Conservation (phyloP, 2,797 vertebrate species). For the Coregonus suidteri region DNA sequence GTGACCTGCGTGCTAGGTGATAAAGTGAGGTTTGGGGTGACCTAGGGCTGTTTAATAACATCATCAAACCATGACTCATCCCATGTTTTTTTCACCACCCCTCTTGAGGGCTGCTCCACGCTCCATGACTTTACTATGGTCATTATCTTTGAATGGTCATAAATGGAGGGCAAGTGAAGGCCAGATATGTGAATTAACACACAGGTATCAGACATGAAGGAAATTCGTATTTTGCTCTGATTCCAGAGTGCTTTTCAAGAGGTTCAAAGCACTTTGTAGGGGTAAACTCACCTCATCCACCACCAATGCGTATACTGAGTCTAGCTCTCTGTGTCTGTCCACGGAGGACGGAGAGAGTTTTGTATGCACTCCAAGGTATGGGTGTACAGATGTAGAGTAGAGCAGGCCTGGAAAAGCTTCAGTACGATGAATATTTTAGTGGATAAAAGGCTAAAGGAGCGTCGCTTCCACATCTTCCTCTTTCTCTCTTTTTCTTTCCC, state of each 20-base stretch:
- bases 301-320: not conserved
- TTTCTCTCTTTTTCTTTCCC: too few relatives aligned
- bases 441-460: conserved; percentile 9
- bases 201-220: not conserved
- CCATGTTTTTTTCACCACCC: not conserved
- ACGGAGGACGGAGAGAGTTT: not conserved
- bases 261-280: not conserved
- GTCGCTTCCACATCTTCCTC: conserved; percentile 1
- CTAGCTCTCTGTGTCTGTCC: not conserved
- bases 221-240: not conserved
- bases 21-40: not conserved
- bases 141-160: not conserved
- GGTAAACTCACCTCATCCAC: not conserved
- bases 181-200: not conserved
- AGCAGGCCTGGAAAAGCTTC: not conserved
- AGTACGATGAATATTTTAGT: conserved; percentile 24
- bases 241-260: conserved; percentile 6
- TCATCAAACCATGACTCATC: not conserved
- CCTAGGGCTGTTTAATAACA: not conserved
- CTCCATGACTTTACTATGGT: not conserved
- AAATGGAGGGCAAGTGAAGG: not conserved
- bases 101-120: not conserved
- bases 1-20: not conserved
- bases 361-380: not conserved
- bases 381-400: not conserved